Evolutionary conservation across 2,797 vertebrate species (phyloP), one percentile per base, ranked within the genome.

Genomic region (Anguilla marmorata): DNA sequence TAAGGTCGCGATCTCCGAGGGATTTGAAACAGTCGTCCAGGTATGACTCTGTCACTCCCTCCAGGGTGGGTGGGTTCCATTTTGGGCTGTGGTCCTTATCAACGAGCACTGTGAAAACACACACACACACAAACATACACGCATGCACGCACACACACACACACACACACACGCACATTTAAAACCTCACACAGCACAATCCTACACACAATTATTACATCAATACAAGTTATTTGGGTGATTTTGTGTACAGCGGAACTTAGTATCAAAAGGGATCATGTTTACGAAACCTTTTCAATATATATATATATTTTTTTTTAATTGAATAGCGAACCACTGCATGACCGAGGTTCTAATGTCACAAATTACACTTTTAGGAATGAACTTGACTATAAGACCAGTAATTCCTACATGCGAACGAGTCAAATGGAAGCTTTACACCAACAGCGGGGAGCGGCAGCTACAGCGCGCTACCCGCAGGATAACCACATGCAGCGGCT

Each of bases 71-170:
- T 27, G 97, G 97, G 88, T 95, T 96, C 97, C 97, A 97, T 88
- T 91, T 95, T 37, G 97, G 96, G 82, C 89, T 94, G 0, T 96
- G 96, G 93, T 97, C 97, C 94, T 95, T 97, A 93, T 98, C 97
- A 91, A 97, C 93, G 88, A 97, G 90, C 91, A 97, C 97, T 98
- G 93, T 58, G 84, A 21, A 63, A 24, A 56, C 24, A 37, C 3
- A 52, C 12, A 6, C 27, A 72, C 24, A 58, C 27, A 37, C 14
- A 14, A 16, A 24, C 12, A 86, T 4, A 37, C 60, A 52, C 19
- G 41, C 58, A 60, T 24, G 37, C 14, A 76, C 72, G 37, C 9
- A 76, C 11, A 16, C 58, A 60, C 11, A 60, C 58, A 60, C 58
- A 56, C n/a, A 54, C 3, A 52, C n/a, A 16, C 30, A 74, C n/a